Conservation (phyloP, 2,888 invertebrate species). For the Nebria brevicollis region DNA sequence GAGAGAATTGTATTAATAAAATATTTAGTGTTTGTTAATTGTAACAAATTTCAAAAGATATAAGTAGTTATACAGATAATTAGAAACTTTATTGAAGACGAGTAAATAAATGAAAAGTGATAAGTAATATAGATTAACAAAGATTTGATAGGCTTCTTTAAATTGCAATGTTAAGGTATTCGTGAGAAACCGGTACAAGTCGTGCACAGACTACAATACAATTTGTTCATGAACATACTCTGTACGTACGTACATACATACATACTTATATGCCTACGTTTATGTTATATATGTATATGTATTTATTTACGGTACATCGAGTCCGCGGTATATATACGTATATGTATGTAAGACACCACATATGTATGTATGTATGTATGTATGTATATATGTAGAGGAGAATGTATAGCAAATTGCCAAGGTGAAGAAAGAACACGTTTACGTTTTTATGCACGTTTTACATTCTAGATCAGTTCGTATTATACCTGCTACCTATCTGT, state of each 20-base stretch:
- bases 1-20: too few species aligned
- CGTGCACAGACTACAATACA: neutral
- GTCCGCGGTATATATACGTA: neutral
- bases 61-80: constrained; percentile 12
- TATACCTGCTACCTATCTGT: too few species aligned
- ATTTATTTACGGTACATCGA: neutral
- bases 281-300: neutral
- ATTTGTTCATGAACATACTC: neutral
- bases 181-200: neutral
- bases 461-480: constrained; percentile 7
- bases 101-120: constrained; percentile 23
- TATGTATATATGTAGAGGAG: neutral
- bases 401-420: constrained; percentile 20
- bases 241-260: neutral
- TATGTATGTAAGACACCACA: neutral
- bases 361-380: neutral
- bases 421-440: constrained; percentile 20
- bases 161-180: neutral
- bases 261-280: neutral
- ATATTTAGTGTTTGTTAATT: too few species aligned
- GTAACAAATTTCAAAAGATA: neutral
- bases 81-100: constrained; percentile 11
- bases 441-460: constrained; percentile 6
- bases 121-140: neutral
- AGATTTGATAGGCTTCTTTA: neutral